A percentile compares a stretch with the other conserved stretches of the same genome.
Conservation (phyloP, 1,140 invertebrate genomes). For the Eumeta japonica region DNA sequence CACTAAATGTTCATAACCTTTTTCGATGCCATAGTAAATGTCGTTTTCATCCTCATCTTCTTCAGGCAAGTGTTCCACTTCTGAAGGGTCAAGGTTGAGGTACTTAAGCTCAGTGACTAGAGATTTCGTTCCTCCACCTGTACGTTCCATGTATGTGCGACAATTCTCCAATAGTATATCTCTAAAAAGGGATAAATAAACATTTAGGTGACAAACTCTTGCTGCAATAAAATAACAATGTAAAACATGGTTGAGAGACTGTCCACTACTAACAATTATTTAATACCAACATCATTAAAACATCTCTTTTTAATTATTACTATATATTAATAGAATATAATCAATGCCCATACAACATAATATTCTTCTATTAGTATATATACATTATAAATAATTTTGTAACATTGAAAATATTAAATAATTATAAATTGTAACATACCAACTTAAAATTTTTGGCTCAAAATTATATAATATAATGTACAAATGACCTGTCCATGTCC, state of each 20-base stretch:
- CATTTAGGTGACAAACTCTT: too few relatives aligned
- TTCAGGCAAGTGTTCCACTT: constrained; percentile 37
- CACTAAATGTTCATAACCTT: constrained; percentile 54
- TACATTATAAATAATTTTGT: too few relatives aligned
- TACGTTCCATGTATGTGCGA: constrained; percentile 43
- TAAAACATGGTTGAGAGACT: too few relatives aligned
- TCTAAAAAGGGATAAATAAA: constrained; percentile 24
- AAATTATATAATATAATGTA: background rate
- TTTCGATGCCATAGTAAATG: constrained; percentile 51
- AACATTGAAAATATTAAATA: too few relatives aligned
- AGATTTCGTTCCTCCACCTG: constrained; percentile 39
- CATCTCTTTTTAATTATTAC: too few relatives aligned
- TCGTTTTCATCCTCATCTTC: constrained; percentile 44
- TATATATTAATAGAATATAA: too few relatives aligned
- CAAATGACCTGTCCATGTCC: constrained; percentile 54
- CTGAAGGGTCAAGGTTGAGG: constrained; percentile 40
- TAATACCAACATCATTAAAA: too few relatives aligned
- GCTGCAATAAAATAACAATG: constrained; percentile 2
- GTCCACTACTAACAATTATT: too few relatives aligned
- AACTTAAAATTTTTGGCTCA: constrained; percentile 2
- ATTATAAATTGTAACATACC: too few relatives aligned
- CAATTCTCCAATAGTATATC: constrained; percentile 43
- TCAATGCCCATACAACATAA: too few relatives aligned
- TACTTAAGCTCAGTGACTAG: constrained; percentile 50
- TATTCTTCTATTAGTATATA: too few relatives aligned